phyloP scores from a whole-genome alignment of 2,797 vertebrate species.

The Onychomys leucogaster region DNA sequence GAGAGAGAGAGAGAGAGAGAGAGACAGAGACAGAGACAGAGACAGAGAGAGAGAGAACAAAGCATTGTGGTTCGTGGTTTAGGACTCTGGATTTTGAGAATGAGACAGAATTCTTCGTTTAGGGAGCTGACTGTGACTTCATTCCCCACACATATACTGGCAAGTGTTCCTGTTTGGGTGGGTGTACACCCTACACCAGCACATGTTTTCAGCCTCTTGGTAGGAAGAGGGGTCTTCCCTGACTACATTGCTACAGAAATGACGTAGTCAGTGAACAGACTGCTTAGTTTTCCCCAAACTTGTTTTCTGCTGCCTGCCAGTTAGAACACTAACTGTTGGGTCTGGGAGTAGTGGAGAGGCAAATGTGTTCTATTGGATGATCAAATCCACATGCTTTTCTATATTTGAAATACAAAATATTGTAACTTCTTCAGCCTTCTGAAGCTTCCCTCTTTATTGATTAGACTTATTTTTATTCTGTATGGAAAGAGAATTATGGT shows the following conservation, averaged over 20 bases:
- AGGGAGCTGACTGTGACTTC: constrained; percentile 16
- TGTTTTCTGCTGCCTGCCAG: constrained; percentile 25
- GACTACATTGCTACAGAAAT: constrained; percentile 65
- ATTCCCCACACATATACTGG: background rate
- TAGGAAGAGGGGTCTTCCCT: constrained; percentile 62
- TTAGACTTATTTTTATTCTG: constrained; percentile 88
- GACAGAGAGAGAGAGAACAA: too few species aligned
- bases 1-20: constrained; percentile 26
- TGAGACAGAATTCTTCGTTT: constrained; percentile 48
- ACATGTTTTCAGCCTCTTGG: constrained; percentile 40
- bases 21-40: background rate
- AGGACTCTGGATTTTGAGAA: constrained; percentile 55
- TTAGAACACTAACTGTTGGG: constrained; percentile 23
- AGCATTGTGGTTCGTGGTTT: background rate
- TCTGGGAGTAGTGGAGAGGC: constrained; percentile 75
- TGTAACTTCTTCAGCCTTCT: constrained; percentile 76
- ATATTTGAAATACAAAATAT: constrained; percentile 76
- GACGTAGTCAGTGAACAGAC: constrained; percentile 40
- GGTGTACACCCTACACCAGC: background rate
- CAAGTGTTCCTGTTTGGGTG: constrained; percentile 26
- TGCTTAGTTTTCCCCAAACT: constrained; percentile 11
- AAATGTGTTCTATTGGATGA: background rate
- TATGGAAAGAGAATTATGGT: constrained; percentile 87
- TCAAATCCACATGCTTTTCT: constrained; percentile 57
- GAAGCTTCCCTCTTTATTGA: constrained; percentile 40